phyloP scores from a whole-genome alignment of 2,113 vertebrate species.

The Semicossyphus pulcher region DNA sequence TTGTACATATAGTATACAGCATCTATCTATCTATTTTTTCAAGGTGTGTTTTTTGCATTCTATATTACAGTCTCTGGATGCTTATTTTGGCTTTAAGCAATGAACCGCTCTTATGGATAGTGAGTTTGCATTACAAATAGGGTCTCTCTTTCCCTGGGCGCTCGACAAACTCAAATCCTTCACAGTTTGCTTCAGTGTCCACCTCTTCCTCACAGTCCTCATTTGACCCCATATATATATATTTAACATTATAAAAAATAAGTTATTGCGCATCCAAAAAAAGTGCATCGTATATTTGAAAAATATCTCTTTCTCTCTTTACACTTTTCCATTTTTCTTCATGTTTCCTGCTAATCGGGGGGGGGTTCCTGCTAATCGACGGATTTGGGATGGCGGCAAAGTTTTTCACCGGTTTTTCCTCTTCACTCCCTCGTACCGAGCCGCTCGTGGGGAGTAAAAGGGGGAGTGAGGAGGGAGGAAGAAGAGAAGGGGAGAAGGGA shows the following conservation, averaged over 20 bases:
- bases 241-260: constrained; percentile 87
- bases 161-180: constrained; percentile 76
- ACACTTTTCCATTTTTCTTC: constrained; percentile 60
- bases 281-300: constrained; percentile 86
- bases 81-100: constrained; percentile 80
- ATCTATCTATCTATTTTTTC: constrained; percentile 25
- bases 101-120: constrained; percentile 59
- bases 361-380: constrained; percentile 26
- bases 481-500: constrained; percentile 22
- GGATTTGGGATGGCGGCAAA: neutral
- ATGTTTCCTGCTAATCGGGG: constrained; percentile 46
- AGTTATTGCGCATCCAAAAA: constrained; percentile 88
- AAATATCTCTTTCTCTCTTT: constrained; percentile 82
- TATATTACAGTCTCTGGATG: constrained; percentile 67
- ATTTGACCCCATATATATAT: constrained; percentile 59
- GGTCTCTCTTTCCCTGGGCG: constrained; percentile 50
- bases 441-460: neutral
- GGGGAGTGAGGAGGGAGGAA: neutral
- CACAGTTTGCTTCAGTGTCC: constrained; percentile 78
- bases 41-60: constrained; percentile 60
- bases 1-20: constrained; percentile 54
- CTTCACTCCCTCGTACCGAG: neutral
- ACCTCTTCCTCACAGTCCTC: constrained; percentile 60
- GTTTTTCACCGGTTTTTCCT: neutral
- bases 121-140: constrained; percentile 67